Conservation (phyloP, 2,113 vertebrate species). For the Strix aluco region DNA sequence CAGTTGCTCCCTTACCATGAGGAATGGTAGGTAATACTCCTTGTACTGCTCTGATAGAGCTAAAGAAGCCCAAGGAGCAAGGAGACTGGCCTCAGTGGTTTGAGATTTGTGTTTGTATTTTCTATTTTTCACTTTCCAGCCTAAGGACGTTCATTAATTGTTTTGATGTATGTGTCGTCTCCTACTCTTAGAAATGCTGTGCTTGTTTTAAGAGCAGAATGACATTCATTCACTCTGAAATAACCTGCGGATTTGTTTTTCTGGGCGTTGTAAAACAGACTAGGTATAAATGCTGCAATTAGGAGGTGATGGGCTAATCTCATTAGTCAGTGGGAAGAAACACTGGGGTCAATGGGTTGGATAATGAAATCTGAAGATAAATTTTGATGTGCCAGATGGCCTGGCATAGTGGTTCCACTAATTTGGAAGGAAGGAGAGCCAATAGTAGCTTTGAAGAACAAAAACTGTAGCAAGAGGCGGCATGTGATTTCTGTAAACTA, state of each 20-base stretch:
- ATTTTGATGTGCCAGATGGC: constrained; percentile 48
- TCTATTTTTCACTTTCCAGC: background rate
- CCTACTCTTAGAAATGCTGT: background rate
- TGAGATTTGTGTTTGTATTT: background rate
- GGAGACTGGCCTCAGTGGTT: background rate
- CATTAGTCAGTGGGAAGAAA: constrained; percentile 11
- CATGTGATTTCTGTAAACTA: background rate
- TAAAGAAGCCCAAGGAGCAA: background rate
- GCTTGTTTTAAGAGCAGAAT: background rate
- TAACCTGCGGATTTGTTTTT: constrained; percentile 25
- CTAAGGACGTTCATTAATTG: background rate
- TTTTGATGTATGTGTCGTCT: background rate
- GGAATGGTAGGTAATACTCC: background rate
- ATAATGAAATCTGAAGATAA: constrained; percentile 12
- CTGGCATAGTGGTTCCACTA: background rate
- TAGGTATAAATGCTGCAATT: constrained; percentile 13
- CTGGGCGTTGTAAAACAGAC: background rate
- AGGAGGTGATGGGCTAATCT: constrained; percentile 26
- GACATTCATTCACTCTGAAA: background rate
- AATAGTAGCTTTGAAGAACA: background rate
- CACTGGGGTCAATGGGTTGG: background rate
- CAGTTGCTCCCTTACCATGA: background rate
- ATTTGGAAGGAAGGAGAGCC: background rate
- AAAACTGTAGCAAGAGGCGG: background rate
- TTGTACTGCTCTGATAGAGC: background rate